Percentiles rank a stretch among this genome's conserved stretches.
These are phyloP conservation scores for Mimachlamys varia DNA, from an alignment of 2,888 invertebrate species.

Conservation along the genomic window DNA sequence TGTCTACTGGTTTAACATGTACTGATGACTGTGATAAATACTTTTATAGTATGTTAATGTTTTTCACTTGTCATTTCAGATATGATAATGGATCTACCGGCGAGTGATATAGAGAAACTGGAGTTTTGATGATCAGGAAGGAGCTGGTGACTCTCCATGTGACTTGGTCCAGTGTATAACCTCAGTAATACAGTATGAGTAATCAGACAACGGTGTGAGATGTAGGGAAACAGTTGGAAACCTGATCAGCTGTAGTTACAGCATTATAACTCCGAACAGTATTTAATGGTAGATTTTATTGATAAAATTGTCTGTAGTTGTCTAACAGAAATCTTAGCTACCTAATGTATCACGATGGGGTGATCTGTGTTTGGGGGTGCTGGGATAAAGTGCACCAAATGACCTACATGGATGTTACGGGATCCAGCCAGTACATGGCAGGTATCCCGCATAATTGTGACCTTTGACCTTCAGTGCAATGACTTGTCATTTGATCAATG, in stretches of 20 bases:
- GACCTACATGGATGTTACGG: background rate
- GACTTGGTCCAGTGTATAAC: background rate
- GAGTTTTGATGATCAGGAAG: background rate
- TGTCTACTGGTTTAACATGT: no score
- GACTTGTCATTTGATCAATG: no score
- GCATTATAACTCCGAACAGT: background rate
- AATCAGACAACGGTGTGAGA: background rate
- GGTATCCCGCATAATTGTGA: background rate
- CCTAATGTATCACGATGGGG: constrained; percentile 20
- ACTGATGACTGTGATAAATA: background rate
- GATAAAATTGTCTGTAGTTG: background rate
- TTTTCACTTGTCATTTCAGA: constrained; percentile 21
- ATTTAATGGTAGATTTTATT: constrained; percentile 14
- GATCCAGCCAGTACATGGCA: background rate
- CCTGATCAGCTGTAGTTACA: background rate
- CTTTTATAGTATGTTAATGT: background rate
- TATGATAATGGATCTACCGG: background rate
- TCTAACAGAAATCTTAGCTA: background rate
- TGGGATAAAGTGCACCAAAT: constrained; percentile 28
- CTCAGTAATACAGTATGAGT: background rate
- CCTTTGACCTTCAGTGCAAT: background rate
- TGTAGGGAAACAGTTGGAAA: background rate
- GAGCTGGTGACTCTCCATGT: background rate
- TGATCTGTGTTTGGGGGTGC: constrained; percentile 33
- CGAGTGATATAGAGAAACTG: background rate